A percentile compares a stretch with the other conserved stretches of the same genome.
Conservation (phyloP, 1,140 invertebrate species). For the Bemisia tabaci region DNA sequence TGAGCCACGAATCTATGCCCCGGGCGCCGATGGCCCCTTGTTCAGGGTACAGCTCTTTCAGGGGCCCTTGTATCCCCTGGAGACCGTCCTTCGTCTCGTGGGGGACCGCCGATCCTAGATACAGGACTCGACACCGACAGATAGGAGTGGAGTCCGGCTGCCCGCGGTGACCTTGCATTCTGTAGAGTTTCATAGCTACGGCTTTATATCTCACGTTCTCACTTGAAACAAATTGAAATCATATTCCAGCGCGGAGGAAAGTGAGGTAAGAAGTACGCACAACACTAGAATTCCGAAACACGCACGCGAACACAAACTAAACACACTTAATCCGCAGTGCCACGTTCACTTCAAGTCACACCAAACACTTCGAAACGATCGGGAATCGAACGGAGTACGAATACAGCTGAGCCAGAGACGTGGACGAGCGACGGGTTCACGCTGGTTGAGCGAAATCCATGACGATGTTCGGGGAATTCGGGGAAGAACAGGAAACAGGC, state of each 20-base stretch:
- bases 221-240: background rate
- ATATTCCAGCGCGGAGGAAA: background rate
- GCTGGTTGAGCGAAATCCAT: no score
- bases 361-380: background rate
- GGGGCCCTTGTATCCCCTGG: slow-evolving; percentile 92
- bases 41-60: slow-evolving; percentile 90
- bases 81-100: slow-evolving; percentile 95
- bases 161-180: background rate
- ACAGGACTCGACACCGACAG: slow-evolving; percentile 92
- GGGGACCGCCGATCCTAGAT: slow-evolving; percentile 92
- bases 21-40: slow-evolving; percentile 69
- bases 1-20: slow-evolving; percentile 94
- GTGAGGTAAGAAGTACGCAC: background rate
- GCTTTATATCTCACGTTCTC: background rate
- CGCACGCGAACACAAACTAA: background rate
- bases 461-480: no score
- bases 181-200: background rate
- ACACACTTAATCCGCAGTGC: background rate
- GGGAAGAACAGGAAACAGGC: no score
- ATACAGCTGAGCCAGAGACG: no score
- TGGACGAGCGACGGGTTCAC: no score
- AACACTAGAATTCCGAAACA: background rate
- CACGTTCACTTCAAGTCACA: background rate
- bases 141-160: slow-evolving; percentile 62
- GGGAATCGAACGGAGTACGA: background rate